Evolutionary conservation across 2,888 invertebrate species (phyloP).

Genomic region (Drosophila nr. fundita): DNA sequence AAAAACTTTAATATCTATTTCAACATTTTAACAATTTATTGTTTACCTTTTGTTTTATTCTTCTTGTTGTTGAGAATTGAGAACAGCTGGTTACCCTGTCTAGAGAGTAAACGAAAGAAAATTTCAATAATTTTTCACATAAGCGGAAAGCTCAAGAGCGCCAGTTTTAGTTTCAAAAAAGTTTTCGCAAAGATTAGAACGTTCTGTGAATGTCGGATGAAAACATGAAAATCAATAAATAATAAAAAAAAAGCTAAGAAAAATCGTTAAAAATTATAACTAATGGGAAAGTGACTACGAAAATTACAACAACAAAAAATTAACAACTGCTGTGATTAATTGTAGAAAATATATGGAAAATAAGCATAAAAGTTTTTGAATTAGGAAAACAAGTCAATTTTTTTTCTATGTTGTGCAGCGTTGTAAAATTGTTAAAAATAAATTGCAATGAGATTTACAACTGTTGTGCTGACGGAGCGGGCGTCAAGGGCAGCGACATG

Average conservation of each 20-base stretch:
- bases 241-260: conserved; percentile 4
- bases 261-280: conserved; percentile 46
- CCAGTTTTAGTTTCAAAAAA: conserved; percentile 79
- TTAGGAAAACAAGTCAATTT: not conserved
- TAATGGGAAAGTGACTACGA: conserved; percentile 7
- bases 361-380: not conserved
- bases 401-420: conserved; percentile 30
- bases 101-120: conserved; percentile 50
- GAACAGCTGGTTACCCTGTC: conserved; percentile 64
- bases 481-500: conserved; percentile 67
- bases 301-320: not conserved
- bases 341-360: not conserved
- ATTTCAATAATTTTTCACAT: conserved; percentile 76
- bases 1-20: conserved; percentile 10
- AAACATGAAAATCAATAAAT: conserved; percentile 55
- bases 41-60: conserved; percentile 16
- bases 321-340: conserved; percentile 1
- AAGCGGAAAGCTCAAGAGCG: conserved; percentile 57
- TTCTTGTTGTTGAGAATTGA: conserved; percentile 22
- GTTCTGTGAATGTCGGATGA: conserved; percentile 36
- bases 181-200: conserved; percentile 79
- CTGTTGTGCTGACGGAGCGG: conserved; percentile 48
- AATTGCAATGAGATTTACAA: conserved; percentile 66
- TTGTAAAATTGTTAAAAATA: conserved; percentile 62
- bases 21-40: conserved; percentile 30